Percentiles rank a stretch among this genome's conserved stretches.
These are phyloP conservation scores for Nomia melanderi DNA, from an alignment of 1,140 invertebrate species.

Conservation along the genomic window DNA sequence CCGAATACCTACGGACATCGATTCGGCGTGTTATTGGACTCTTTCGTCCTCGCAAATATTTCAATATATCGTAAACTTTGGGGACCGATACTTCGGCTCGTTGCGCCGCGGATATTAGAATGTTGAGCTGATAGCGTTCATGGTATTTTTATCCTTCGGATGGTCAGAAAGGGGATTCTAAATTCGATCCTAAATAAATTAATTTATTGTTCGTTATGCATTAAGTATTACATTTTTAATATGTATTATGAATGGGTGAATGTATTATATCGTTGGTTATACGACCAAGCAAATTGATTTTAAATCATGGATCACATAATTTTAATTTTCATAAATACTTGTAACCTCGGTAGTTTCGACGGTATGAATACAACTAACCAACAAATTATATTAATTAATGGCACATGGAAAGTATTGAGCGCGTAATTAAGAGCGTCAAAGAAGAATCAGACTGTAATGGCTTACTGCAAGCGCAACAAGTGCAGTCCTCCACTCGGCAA, in stretches of 20 bases:
- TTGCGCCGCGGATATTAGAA: background rate
- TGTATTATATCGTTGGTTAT: too few species aligned
- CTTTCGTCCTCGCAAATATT: constrained; percentile 1
- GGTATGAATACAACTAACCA: too few species aligned
- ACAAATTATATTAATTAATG: background rate
- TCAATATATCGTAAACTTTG: background rate
- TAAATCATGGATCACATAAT: too few species aligned
- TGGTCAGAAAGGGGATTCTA: too few species aligned
- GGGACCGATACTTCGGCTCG: background rate
- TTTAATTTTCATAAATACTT: too few species aligned
- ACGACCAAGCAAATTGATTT: too few species aligned
- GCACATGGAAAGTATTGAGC: background rate
- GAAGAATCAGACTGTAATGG: background rate
- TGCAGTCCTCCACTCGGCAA: constrained; percentile 37
- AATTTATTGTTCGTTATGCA: too few species aligned
- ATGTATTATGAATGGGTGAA: too few species aligned
- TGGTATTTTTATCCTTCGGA: background rate
- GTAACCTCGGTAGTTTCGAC: too few species aligned
- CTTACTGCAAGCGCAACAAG: constrained; percentile 58
- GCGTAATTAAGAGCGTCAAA: background rate
- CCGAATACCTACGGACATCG: background rate
- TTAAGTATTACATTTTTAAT: too few species aligned
- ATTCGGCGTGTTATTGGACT: background rate
- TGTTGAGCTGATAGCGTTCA: background rate
- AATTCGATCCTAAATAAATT: too few species aligned